Conservation (phyloP, 64 coral and sea anemone genomes). For the Actinia tenebrosa region DNA sequence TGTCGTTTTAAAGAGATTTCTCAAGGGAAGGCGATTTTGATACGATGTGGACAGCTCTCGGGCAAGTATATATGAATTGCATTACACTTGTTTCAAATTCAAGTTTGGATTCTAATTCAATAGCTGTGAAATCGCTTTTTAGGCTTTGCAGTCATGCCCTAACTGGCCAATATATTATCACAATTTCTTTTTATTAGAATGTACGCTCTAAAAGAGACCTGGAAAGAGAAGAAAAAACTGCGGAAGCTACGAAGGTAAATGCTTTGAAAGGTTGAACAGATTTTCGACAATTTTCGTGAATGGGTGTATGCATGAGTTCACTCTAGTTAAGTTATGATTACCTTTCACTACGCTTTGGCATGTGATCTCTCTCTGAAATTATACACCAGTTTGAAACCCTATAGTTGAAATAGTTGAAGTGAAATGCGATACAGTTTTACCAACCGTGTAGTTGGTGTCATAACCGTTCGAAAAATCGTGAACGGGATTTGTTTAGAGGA, state of each 20-base stretch:
- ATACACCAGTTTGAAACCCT: not conserved
- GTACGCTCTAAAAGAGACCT: constrained; percentile 51
- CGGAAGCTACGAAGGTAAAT: constrained; percentile 48
- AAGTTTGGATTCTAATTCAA: not conserved
- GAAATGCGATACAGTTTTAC: not conserved
- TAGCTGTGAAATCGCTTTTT: not conserved
- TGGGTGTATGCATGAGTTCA: constrained; percentile 42
- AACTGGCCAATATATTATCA: not conserved
- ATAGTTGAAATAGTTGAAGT: not conserved
- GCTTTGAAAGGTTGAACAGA: constrained; percentile 27
- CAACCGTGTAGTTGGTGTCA: not conserved
- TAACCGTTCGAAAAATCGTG: not conserved
- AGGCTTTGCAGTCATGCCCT: not conserved
- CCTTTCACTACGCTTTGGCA: not conserved
- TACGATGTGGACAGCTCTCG: constrained; percentile 55
- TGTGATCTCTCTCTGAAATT: not conserved
- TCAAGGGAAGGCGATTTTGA: not conserved
- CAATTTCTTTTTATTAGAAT: constrained; percentile 22
- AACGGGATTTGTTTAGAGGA: not conserved
- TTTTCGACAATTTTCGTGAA: constrained; percentile 21
- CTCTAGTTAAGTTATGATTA: not conserved
- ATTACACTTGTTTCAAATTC: not conserved
- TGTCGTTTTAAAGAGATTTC: not conserved
- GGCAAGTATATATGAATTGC: constrained; percentile 34
- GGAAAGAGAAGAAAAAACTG: constrained; percentile 41